Base-by-base conservation (phyloP, 2,888 invertebrate species). In the Volucella inflata region DNA sequence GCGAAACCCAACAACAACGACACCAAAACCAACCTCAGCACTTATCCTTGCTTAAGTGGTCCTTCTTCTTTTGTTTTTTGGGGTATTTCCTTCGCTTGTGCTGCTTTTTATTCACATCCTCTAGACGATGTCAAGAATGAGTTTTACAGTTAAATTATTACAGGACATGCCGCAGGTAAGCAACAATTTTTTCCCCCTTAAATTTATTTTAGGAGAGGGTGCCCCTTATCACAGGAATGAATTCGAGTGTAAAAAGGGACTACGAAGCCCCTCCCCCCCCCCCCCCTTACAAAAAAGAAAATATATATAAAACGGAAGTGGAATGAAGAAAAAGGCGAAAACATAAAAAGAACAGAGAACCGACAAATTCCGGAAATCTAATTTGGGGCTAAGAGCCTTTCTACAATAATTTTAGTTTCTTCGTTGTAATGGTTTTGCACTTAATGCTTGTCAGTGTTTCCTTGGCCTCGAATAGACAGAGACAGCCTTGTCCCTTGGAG, bases 371-470 rank as follows among this genome's bases (percentile, higher is more conserved):
- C 87, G 87, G 80, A 87, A 87, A 87, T 87, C 78, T 87, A 87
- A 87, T 87, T 87, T 87, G 82, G 76, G 81, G 82, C 87, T 87
- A 87, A 87, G 84, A 87, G 87, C 87, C 85, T 85, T 79, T 85
- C 87, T 65, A 75, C 85, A 79, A 82, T 82, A 84, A 85, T 87
- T 87, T 87, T 67, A 85, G 72, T 87, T 85, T 87, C 76, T 87
- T 70, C 77, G 53, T 74, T 65, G 67, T 85, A 85, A 85, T 85
- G 76, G 85, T 68, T 72, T 76, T 67, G 76, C 62, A 76, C 85
- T 80, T 80, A 72, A 72, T 67, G 68, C 68, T 60, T 76, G 67
- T 30, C 65, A 55, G 67, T 72, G 71, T n/a, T 59, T 51, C 50
- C 4, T 6, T 38, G 57, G 59, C 38, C 36, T 8, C 21, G 21